Conservation (phyloP, 2,113 vertebrate species). For the Scytalopus superciliaris region DNA sequence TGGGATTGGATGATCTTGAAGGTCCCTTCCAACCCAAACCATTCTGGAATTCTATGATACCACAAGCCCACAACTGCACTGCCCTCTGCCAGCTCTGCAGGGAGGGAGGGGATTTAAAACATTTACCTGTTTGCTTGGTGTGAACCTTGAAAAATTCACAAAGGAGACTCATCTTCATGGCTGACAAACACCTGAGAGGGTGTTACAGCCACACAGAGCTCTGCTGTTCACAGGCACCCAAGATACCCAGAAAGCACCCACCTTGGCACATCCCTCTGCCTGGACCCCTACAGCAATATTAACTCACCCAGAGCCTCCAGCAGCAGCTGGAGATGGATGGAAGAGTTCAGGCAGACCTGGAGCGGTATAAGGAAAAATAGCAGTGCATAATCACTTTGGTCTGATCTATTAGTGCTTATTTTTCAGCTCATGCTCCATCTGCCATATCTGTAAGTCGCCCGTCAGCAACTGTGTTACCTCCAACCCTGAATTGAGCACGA, state of each 20-base stretch:
- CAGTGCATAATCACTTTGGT: rapidly evolving
- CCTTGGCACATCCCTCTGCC: neutral
- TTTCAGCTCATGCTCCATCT: neutral
- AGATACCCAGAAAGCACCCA: neutral
- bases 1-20: neutral
- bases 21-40: neutral
- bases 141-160: neutral
- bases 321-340: neutral
- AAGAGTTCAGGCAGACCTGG: neutral
- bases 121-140: neutral
- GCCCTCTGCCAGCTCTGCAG: neutral
- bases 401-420: neutral
- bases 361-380: rapidly evolving
- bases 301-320: neutral
- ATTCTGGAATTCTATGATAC: neutral
- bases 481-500: rapidly evolving
- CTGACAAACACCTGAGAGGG: neutral
- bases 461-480: neutral
- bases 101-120: neutral
- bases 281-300: neutral
- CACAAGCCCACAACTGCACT: rapidly evolving
- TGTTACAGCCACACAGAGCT: too few species aligned
- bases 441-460: neutral
- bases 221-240: neutral
- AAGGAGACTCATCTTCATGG: neutral